Base-by-base conservation (phyloP, 1,140 invertebrate genomes). In the Dolichoris vasculosae region DNA sequence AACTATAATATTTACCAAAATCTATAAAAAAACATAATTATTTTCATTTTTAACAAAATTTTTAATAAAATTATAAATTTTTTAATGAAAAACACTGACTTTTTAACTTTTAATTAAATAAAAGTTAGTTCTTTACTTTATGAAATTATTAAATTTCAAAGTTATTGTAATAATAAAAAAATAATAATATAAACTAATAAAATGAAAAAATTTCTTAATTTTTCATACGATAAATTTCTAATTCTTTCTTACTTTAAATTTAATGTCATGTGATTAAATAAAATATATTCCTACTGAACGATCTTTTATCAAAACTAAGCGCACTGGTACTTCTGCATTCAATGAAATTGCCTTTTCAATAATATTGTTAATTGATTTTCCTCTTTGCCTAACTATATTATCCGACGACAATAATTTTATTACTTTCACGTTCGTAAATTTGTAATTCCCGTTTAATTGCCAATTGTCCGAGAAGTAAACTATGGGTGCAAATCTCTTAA, bases 1-100 rank as follows among this genome's bases (percentile, higher is more conserved):
- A 9, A 90, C 26, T 20, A 83, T 89, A 23, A 90, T 63, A n/a
- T 91, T 90, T 2, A 2, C 88, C 89, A 88, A 91, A 67, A 86
- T 26, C 90, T 91, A 63, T 40, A 83, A 86, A 82, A 51, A 51
- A 15, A 80, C 23, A 80, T 55, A 17, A 51, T 51, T 51, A 51
- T 51, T 51, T 17, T 2, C 2, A 51, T 13, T 8, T 51, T 51
- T 15, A 51, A 13, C 2, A 11, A 51, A 11, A 13, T 51, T 13
- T 17, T 51, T 51, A 51, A 13, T n/a, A 17, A 51, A 51, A 51
- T 51, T 17, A 17, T 51, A 51, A 51, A n/a, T n/a, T n/a, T 51
- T 51, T 13, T 51, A 9, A 51, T 51, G 48, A 51, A 51, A 7
- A n/a, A n/a, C n/a, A n/a, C n/a, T n/a, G 13, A 13, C 43, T 46